phyloP scores from a whole-genome alignment of 1,140 invertebrate genomes.

The Zophobas morio region DNA sequence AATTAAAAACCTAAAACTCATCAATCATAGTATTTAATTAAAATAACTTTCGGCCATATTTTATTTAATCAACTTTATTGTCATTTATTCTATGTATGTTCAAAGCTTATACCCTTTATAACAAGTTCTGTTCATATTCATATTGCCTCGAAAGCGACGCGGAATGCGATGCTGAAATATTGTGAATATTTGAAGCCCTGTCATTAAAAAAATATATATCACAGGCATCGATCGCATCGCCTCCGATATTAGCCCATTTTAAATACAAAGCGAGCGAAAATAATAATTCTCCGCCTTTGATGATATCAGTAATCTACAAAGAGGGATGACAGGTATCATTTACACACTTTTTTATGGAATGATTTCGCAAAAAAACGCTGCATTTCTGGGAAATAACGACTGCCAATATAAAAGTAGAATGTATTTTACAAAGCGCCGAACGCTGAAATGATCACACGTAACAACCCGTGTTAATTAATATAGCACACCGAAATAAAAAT shows the following conservation, averaged over 20 bases:
- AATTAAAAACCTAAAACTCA: conserved; percentile 47
- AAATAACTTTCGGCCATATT: conserved; percentile 41
- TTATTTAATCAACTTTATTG: conserved; percentile 46
- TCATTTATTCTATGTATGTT: conserved; percentile 27
- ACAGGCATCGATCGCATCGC: conserved; percentile 17
- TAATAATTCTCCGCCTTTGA: conserved; percentile 35
- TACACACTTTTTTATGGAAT: conserved; percentile 33
- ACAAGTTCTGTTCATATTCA: conserved; percentile 16
- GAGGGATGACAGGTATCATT: conserved; percentile 32
- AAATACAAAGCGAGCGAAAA: conserved; percentile 33
- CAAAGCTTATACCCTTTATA: background rate
- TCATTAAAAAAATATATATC: conserved; percentile 42
- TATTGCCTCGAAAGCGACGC: conserved; percentile 1
- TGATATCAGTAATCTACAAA: conserved; percentile 34
- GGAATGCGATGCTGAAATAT: conserved; percentile 30
- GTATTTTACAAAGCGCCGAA: background rate
- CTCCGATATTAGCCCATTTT: conserved; percentile 32
- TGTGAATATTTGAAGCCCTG: conserved; percentile 31
- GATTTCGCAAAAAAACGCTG: conserved; percentile 7
- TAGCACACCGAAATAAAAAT: too few species aligned
- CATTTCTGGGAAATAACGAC: background rate
- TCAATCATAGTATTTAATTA: conserved; percentile 48
- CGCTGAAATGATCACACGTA: background rate
- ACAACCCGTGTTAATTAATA: background rate
- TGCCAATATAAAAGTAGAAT: conserved; percentile 6